phyloP scores from a whole-genome alignment of 2,888 invertebrate genomes.

The Xanthia icteritia region DNA sequence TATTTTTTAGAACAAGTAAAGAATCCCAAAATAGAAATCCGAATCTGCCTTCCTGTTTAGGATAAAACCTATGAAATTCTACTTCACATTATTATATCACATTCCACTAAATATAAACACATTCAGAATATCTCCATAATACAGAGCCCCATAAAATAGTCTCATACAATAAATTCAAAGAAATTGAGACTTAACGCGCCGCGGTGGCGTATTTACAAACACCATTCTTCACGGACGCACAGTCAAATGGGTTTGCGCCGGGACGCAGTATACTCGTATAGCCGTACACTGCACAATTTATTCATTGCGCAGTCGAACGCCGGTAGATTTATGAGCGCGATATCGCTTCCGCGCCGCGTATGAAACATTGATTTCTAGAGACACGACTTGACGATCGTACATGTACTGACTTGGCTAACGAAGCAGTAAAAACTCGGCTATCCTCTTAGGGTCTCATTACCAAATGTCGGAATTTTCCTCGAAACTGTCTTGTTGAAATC shows the following conservation, averaged over 20 bases:
- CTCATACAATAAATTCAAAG: constrained; percentile 58
- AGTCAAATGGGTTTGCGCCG: constrained; percentile 51
- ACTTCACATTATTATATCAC: background rate
- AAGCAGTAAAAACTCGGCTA: constrained; percentile 26
- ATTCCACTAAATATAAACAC: constrained; percentile 16
- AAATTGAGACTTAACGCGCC: constrained; percentile 64
- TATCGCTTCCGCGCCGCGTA: constrained; percentile 64
- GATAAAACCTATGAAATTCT: background rate
- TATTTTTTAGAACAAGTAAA: background rate
- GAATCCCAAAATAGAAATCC: background rate
- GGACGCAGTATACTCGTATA: constrained; percentile 39
- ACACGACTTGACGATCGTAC: constrained; percentile 42
- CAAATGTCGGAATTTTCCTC: background rate
- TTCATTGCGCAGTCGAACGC: constrained; percentile 67
- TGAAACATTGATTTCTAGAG: constrained; percentile 70
- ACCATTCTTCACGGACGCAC: constrained; percentile 63
- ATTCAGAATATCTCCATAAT: constrained; percentile 34
- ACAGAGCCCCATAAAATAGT: constrained; percentile 50
- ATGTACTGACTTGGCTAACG: constrained; percentile 40
- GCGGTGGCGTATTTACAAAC: constrained; percentile 65
- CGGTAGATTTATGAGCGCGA: constrained; percentile 66
- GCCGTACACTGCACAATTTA: constrained; percentile 63
- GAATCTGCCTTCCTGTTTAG: background rate
- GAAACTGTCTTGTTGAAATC: constrained; percentile 2
- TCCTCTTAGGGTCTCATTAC: constrained; percentile 5